Conservation (phyloP, 2,113 vertebrate species). For the Pontoporia blainvillei region DNA sequence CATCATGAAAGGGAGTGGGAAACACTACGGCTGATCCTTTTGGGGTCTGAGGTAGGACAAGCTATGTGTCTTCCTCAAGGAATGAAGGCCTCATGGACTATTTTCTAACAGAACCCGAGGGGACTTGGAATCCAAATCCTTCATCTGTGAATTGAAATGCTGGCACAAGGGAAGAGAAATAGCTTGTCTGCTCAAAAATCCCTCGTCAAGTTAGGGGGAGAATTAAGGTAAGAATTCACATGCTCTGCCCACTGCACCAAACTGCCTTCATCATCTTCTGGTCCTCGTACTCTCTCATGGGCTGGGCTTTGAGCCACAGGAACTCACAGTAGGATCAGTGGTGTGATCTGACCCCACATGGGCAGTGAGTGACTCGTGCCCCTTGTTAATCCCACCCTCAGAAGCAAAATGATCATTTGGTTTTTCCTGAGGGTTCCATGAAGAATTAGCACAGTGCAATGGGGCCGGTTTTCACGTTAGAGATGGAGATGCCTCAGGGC, state of each 20-base stretch:
- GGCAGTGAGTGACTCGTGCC: neutral
- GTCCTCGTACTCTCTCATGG: neutral
- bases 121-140: neutral
- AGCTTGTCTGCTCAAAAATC: neutral
- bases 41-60: neutral
- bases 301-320: neutral
- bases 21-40: neutral
- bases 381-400: neutral
- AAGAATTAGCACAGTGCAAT: accelerated
- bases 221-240: neutral
- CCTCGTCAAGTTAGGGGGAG: neutral
- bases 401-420: neutral
- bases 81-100: neutral
- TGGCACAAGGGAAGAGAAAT: neutral
- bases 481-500: neutral
- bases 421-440: neutral
- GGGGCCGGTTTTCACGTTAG: neutral
- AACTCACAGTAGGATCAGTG: neutral
- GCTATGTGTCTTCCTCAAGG: neutral
- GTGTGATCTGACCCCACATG: neutral
- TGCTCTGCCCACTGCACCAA: neutral
- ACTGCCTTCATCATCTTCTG: neutral
- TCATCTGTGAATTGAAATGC: neutral
- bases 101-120: neutral
- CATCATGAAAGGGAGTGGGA: neutral